Conservation (phyloP, 2,888 invertebrate genomes). For the Orgyia antiqua region DNA sequence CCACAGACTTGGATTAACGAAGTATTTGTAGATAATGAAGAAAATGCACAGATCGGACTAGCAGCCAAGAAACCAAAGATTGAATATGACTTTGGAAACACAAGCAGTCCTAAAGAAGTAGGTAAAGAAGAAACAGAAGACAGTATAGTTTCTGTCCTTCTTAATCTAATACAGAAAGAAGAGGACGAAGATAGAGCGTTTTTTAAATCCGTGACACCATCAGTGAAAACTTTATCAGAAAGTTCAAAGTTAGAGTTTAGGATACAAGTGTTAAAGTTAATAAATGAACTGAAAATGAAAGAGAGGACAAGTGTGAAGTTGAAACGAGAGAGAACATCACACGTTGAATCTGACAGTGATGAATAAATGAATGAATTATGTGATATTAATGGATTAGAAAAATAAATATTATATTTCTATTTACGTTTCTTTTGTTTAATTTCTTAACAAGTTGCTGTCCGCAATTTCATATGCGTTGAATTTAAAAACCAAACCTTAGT, state of each 20-base stretch:
- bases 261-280: slow-evolving; percentile 49
- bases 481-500: no score
- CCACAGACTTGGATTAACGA: slow-evolving; percentile 42
- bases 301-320: slow-evolving; percentile 22
- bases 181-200: slow-evolving; percentile 59
- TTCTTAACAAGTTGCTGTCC: no score
- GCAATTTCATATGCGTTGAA: no score
- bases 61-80: slow-evolving; percentile 27
- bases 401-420: no score
- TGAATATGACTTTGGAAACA: slow-evolving; percentile 11
- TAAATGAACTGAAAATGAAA: slow-evolving; percentile 35
- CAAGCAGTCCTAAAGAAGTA: slow-evolving; percentile 6
- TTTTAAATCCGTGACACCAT: slow-evolving; percentile 52
- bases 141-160: slow-evolving; percentile 38
- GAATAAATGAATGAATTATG: not conserved
- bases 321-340: slow-evolving; percentile 18
- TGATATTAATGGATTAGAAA: not conserved
- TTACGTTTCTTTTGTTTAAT: no score
- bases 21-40: slow-evolving; percentile 38
- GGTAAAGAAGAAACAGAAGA: slow-evolving; percentile 26
- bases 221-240: slow-evolving; percentile 45
- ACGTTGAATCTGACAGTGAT: slow-evolving; percentile 23
- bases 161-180: slow-evolving; percentile 48
- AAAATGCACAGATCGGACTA: slow-evolving; percentile 12
- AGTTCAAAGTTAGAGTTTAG: slow-evolving; percentile 49